Percentiles rank a stretch among this genome's conserved stretches.
These are phyloP conservation scores for Pionites leucogaster DNA, from an alignment of 2,113 vertebrate genomes.

Conservation along the genomic window DNA sequence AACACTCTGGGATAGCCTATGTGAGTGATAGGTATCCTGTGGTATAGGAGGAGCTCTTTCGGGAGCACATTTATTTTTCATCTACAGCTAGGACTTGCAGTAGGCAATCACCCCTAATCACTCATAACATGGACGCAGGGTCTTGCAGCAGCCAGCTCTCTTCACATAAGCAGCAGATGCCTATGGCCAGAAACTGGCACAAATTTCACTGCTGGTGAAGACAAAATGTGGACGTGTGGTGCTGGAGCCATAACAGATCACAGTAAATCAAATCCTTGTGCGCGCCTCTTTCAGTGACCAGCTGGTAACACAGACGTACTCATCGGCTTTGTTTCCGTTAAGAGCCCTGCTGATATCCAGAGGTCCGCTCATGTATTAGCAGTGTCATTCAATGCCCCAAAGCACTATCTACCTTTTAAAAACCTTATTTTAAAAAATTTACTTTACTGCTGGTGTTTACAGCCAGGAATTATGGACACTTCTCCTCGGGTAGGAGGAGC, in stretches of 20 bases:
- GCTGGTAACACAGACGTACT: not conserved
- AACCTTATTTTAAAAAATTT: not conserved
- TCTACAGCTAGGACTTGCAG: not conserved
- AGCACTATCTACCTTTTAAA: not conserved
- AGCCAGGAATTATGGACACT: not conserved
- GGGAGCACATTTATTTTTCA: not conserved
- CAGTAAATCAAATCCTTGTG: not conserved
- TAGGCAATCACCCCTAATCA: not conserved
- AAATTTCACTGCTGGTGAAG: not conserved
- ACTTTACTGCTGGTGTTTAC: not conserved
- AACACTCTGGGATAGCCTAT: not conserved
- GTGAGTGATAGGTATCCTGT: not conserved
- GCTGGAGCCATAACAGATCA: not conserved
- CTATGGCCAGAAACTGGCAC: not conserved
- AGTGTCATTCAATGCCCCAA: not conserved
- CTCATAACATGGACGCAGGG: not conserved
- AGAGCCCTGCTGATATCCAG: not conserved
- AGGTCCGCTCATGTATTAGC: not conserved
- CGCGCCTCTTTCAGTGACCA: not conserved
- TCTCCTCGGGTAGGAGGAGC: not conserved
- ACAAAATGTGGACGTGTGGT: not conserved
- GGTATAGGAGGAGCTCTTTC: not conserved
- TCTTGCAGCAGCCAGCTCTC: not conserved
- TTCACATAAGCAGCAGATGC: not conserved
- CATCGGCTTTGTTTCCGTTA: not conserved